These are phyloP conservation scores for Chlamydotis undulata DNA, from an alignment of 2,113 vertebrate species.

Conservation along the genomic window DNA sequence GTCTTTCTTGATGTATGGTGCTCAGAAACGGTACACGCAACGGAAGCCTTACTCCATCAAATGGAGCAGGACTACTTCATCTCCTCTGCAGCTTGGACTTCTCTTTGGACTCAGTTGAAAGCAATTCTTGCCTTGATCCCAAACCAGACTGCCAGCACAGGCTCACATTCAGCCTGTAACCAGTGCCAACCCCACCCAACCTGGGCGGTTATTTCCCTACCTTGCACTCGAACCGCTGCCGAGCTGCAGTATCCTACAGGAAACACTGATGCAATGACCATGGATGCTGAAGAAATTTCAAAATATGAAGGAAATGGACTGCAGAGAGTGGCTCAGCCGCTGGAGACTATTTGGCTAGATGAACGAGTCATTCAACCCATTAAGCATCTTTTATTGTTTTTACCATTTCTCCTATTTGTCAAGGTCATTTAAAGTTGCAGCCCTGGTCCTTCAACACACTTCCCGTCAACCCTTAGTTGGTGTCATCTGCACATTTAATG, in stretches of 20 bases:
- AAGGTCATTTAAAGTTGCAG: background rate
- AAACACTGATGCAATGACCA: background rate
- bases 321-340: background rate
- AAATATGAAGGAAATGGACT: background rate
- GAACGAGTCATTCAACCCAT: background rate
- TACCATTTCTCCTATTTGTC: background rate
- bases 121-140: background rate
- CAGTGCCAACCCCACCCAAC: background rate
- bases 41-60: background rate
- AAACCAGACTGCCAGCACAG: background rate
- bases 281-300: background rate
- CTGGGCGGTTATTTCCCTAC: background rate
- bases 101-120: background rate
- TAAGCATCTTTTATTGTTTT: background rate
- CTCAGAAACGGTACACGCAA: no score
- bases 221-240: fast-evolving
- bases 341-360: background rate
- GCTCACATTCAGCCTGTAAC: background rate
- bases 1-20: background rate
- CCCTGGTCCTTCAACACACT: background rate
- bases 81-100: background rate
- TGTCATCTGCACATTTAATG: background rate
- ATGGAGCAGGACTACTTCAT: background rate
- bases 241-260: background rate
- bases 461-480: background rate